phyloP scores from a whole-genome alignment of 1,140 invertebrate species.

The Drosophila subpulchrella region DNA sequence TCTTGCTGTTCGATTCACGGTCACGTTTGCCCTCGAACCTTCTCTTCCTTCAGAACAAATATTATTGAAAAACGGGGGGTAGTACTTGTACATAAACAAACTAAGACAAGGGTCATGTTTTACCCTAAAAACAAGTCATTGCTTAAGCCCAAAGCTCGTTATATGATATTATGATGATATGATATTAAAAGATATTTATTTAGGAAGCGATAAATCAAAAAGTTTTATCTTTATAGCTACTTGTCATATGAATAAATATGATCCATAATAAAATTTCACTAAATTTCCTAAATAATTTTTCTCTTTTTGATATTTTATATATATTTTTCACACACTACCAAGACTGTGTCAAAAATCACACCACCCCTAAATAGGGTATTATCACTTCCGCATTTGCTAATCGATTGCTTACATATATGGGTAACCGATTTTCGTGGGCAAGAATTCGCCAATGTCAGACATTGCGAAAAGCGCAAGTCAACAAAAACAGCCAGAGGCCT shows the following conservation, averaged over 20 bases:
- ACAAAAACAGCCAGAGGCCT: constrained; percentile 17
- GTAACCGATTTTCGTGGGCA: constrained; percentile 28
- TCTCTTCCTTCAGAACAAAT: constrained; percentile 1
- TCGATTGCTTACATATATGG: constrained; percentile 25
- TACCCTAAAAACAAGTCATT: not conserved
- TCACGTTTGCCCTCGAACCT: constrained; percentile 25
- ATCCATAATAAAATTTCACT: too few species aligned
- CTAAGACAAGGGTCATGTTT: not conserved
- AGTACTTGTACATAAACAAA: constrained; percentile 3
- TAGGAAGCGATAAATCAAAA: too few species aligned
- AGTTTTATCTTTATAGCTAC: too few species aligned
- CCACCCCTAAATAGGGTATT: constrained; percentile 9
- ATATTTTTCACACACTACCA: not conserved
- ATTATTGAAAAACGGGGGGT: constrained; percentile 8
- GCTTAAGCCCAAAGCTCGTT: not conserved
- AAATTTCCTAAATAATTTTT: too few species aligned
- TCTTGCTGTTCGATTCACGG: constrained; percentile 28
- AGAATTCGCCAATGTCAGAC: constrained; percentile 46
- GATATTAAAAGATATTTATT: too few species aligned
- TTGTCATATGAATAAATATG: too few species aligned
- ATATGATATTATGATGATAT: too few species aligned
- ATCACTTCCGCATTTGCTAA: constrained; percentile 37
- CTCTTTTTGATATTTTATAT: not conserved
- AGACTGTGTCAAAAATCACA: not conserved
- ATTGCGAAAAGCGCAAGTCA: constrained; percentile 36